Evolutionary conservation across 2,888 invertebrate genomes (phyloP).

Genomic region (Tetranychus truncatus): DNA sequence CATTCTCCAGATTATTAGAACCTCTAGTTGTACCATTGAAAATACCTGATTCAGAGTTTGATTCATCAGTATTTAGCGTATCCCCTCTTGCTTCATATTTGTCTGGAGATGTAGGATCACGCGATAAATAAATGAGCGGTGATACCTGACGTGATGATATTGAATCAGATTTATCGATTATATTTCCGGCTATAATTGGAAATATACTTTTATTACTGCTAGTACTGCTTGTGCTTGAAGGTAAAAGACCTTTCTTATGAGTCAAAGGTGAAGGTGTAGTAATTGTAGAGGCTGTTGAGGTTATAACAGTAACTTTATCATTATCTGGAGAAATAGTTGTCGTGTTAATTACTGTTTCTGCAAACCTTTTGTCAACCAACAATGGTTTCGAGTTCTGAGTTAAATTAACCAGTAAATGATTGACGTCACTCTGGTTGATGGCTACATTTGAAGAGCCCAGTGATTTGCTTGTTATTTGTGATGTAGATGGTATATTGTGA

Average conservation of each 20-base stretch:
- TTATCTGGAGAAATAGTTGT: not conserved
- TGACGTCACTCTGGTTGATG: not conserved
- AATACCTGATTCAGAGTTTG: not conserved
- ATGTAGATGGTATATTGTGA: not conserved
- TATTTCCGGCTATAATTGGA: not conserved
- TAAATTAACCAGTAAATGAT: not conserved
- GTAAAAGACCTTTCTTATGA: slow-evolving; percentile 6
- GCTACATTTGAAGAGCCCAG: not conserved
- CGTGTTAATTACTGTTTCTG: not conserved
- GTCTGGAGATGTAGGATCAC: not conserved
- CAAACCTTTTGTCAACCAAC: not conserved
- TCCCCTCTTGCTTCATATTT: not conserved
- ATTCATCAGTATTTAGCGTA: not conserved
- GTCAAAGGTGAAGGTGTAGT: slow-evolving; percentile 1
- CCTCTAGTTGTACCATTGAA: not conserved
- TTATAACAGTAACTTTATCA: not conserved
- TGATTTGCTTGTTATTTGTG: not conserved
- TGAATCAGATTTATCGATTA: not conserved
- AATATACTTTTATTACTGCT: not conserved
- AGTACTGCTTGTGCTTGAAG: not conserved
- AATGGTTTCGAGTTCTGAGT: not conserved
- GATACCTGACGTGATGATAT: not conserved
- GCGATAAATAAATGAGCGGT: not conserved
- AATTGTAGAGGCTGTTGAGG: not conserved
- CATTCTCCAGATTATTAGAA: not conserved